Conservation (phyloP, 2,888 invertebrate genomes). For the Tinea pellionella region DNA sequence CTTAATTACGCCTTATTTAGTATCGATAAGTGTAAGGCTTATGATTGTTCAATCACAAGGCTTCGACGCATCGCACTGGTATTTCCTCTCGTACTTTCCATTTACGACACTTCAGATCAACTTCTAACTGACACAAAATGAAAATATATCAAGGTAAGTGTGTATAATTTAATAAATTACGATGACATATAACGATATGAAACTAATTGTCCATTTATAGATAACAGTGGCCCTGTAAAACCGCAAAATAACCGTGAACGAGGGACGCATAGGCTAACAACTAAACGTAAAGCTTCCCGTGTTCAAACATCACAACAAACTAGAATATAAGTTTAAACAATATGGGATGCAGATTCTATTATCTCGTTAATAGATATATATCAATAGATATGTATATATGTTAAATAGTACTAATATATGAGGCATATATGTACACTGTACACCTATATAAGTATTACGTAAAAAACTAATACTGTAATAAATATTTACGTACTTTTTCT, state of each 20-base stretch:
- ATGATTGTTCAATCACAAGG: no score
- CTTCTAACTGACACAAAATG: not conserved
- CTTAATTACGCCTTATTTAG: conserved; percentile 4
- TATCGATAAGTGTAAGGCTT: no score
- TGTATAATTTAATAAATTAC: not conserved
- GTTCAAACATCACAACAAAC: not conserved
- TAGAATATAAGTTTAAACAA: no score
- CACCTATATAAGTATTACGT: no score
- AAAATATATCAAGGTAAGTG: not conserved
- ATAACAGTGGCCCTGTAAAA: not conserved
- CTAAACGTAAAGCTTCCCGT: not conserved
- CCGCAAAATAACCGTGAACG: not conserved
- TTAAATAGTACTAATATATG: no score
- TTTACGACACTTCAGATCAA: not conserved
- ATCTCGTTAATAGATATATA: no score
- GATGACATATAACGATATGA: not conserved
- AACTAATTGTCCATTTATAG: not conserved
- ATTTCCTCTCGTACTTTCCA: not conserved
- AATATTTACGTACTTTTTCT: no score
- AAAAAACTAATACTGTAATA: no score
- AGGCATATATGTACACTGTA: no score
- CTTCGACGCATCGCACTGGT: not conserved
- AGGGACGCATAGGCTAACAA: not conserved
- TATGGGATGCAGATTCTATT: no score
- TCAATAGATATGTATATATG: no score